phyloP scores from a whole-genome alignment of 2,113 vertebrate genomes.

The Sitta europaea region DNA sequence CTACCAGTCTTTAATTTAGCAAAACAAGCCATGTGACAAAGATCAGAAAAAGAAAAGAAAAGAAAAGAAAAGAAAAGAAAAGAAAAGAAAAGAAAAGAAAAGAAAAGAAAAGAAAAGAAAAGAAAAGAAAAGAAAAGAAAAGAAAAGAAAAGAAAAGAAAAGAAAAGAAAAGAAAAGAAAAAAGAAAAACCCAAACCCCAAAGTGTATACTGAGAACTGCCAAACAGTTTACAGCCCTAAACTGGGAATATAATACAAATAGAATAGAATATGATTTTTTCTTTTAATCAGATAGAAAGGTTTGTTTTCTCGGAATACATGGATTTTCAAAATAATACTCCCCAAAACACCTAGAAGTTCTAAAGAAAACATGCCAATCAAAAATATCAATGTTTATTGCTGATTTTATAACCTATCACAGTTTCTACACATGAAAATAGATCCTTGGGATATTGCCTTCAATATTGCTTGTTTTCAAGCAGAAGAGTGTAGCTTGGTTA shows the following conservation, averaged over 20 bases:
- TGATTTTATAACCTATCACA: neutral
- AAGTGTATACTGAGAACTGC: neutral
- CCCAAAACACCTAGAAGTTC: neutral
- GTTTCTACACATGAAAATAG: neutral
- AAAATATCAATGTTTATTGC: neutral
- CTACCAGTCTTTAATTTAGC: neutral
- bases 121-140: too few species aligned
- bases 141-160: too few species aligned
- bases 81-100: too few species aligned
- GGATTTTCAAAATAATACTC: neutral
- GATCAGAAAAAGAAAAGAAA: too few species aligned
- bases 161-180: too few species aligned
- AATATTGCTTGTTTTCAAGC: neutral
- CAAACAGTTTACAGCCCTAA: neutral
- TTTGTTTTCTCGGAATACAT: neutral
- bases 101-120: too few species aligned
- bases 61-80: neutral
- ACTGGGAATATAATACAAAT: neutral
- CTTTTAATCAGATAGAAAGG: neutral
- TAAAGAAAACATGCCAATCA: neutral
- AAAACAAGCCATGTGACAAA: neutral
- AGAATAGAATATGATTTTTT: neutral
- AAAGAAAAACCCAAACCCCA: neutral
- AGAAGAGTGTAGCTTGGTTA: neutral
- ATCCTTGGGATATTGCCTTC: neutral